phyloP scores from a whole-genome alignment of 2,797 vertebrate species.

The Selene dorsalis region DNA sequence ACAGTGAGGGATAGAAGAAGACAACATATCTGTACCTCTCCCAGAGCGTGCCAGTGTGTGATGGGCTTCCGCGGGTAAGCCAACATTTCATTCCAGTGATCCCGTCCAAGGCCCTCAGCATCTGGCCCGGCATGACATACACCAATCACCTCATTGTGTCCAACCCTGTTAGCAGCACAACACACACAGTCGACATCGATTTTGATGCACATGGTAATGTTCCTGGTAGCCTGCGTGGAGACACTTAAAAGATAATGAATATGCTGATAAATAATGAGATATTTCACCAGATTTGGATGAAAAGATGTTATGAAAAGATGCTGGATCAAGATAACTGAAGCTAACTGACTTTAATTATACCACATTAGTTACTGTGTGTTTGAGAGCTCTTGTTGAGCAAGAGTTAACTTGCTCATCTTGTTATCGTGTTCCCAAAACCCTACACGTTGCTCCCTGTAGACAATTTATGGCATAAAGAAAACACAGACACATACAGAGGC shows the following conservation, averaged over 20 bases:
- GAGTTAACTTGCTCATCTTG: neutral
- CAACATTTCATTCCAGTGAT: conserved; percentile 99
- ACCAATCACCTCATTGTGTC: conserved; percentile 98
- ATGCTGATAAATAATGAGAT: neutral
- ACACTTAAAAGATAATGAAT: neutral
- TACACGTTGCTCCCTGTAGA: neutral
- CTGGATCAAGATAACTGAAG: neutral
- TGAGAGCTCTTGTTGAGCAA: neutral
- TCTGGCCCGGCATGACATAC: conserved; percentile 93
- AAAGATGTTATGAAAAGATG: neutral
- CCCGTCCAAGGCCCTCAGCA: conserved; percentile 93
- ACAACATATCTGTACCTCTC: conserved; percentile 87
- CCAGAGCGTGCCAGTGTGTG: conserved; percentile 95
- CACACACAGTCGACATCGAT: conserved; percentile 13
- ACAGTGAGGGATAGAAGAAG: neutral
- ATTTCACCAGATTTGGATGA: neutral
- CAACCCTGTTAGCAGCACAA: conserved; percentile 85
- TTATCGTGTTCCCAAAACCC: no score
- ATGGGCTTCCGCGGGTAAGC: conserved; percentile 97
- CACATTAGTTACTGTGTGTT: neutral
- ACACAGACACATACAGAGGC: neutral
- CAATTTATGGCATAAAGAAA: neutral
- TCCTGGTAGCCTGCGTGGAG: neutral
- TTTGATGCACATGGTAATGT: neutral
- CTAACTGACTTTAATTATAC: neutral